Evolutionary conservation across 2,888 invertebrate genomes (phyloP), one percentile per base, ranked within the genome.

Genomic region (Apantesis nais): DNA sequence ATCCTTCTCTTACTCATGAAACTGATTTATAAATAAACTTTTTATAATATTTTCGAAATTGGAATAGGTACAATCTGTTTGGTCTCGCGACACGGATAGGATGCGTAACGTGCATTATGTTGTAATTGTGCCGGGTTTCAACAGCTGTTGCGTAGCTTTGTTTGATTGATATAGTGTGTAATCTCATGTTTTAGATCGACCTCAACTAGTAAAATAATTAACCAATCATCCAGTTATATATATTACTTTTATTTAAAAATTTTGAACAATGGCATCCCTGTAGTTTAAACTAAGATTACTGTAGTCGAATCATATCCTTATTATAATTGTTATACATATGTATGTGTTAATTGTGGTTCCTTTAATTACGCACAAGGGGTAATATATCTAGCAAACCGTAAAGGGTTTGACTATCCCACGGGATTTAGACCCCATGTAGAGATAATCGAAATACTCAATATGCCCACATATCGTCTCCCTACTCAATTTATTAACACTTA

Each of bases 101-200:
- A 91, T 89, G 88, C 87, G 87, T 89, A 90, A 90, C 87, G 78
- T 86, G 85, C 85, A 81, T 79, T 85, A 82, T 93, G 89, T 90
- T 83, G 92, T 91, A 92, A 93, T 88, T 88, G 82, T 87, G 88
- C 83, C 87, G 82, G 86, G 87, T 92, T 93, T 88, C 92, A 89
- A 89, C 83, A 85, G 82, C 75, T 82, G 85, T 92, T 92, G 91
- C 90, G 90, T 86, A 86, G 89, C 88, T 89, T 90, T 89, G 88
- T 92, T 91, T 91, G 92, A 93, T 93, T 92, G 92, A 93, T 93
- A 92, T 86, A 90, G 89, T 89, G 89, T 86, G 90, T 93, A 92
- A 93, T 93, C 92, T 92, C 89, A 88, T 87, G 87, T 88, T 87
- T 87, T 85, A 84, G 77, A 75, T 79, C 88, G 86, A 89, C 88